Base-by-base conservation (phyloP, 2,113 vertebrate species). In the Raja brachyura region DNA sequence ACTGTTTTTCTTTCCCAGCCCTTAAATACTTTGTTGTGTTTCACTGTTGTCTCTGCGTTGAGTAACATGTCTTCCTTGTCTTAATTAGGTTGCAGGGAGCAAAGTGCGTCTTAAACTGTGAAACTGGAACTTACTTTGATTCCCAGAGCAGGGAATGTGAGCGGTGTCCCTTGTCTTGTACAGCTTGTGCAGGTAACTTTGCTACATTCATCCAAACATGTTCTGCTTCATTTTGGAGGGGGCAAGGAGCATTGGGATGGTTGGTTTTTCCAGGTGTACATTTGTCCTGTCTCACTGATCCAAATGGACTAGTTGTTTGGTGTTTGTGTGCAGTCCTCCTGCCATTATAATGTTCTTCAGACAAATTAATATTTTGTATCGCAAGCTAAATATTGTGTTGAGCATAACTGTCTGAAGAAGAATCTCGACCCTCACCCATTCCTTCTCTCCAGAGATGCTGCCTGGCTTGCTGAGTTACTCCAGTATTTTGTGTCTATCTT, bases 141-240 rank as follows among this genome's bases (percentile, higher is more conserved):
- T 98, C 97, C 93, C 96, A 97, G 94, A 96, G 96, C 93, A 96
- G 96, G 93, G 96, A 97, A 28, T 99, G 99, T 94, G 98, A 99
- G 93, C 96, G 95, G 0, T 99, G 99, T 93, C 98, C 99, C 94
- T 96, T 95, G 66, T 97, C 97, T 66, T 99, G 99, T 93, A 98
- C 98, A 28, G 97, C 98, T 4, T 99, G 99, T 94, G 96, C 98
- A 96, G 99, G 99, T 99, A 97, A 94, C 6, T 18, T 93, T 79
- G 4, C 56, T 61, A 11, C 59, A 66, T 66, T 28, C 20, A 22
- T 31, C 75, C 31, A 10, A n/a, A n/a, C 33, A 76, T 56, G 18
- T 73, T 70, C 0, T 54, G 48, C 33, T 39, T 39, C 5, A 48
- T 92, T 54, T 28, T 48, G 16, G 88, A 48, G 33, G 11, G 59